Percentiles rank a stretch among this genome's conserved stretches.
These are phyloP conservation scores for Pygoscelis adeliae DNA, from an alignment of 2,113 vertebrate genomes.

Conservation along the genomic window DNA sequence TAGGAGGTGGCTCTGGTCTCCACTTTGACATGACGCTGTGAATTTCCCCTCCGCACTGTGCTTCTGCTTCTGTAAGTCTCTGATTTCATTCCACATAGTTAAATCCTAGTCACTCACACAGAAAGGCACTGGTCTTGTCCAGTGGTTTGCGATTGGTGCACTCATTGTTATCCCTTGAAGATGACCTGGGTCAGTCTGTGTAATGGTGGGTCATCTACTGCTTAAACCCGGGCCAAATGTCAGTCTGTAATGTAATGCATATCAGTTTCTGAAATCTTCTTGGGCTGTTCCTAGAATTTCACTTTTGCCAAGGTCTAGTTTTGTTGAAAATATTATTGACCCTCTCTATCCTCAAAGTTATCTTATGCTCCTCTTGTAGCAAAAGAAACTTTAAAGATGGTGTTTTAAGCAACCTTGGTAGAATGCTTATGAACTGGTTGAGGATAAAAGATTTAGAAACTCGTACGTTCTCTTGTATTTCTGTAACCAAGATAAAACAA, in stretches of 20 bases:
- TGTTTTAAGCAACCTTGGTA: neutral
- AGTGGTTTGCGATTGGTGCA: neutral
- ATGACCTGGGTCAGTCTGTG: neutral
- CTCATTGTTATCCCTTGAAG: neutral
- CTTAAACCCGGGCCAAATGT: neutral
- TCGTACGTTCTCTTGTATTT: neutral
- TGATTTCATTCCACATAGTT: neutral
- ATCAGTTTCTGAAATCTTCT: neutral
- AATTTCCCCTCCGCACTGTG: neutral
- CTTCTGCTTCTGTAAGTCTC: neutral
- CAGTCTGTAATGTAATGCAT: neutral
- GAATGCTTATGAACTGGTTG: neutral
- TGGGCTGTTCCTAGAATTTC: neutral
- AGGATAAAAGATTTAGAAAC: neutral
- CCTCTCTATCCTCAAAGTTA: neutral
- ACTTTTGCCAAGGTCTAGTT: neutral
- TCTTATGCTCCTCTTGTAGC: neutral
- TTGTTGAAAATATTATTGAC: neutral
- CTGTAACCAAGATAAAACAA: neutral
- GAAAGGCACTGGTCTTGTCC: neutral
- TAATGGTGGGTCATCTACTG: neutral
- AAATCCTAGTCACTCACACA: neutral
- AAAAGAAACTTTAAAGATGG: neutral
- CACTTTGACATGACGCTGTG: neutral
- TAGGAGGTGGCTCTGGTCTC: neutral